Evolutionary conservation across 2,888 invertebrate species (phyloP).

Genomic region (Yponomeuta malinellus): DNA sequence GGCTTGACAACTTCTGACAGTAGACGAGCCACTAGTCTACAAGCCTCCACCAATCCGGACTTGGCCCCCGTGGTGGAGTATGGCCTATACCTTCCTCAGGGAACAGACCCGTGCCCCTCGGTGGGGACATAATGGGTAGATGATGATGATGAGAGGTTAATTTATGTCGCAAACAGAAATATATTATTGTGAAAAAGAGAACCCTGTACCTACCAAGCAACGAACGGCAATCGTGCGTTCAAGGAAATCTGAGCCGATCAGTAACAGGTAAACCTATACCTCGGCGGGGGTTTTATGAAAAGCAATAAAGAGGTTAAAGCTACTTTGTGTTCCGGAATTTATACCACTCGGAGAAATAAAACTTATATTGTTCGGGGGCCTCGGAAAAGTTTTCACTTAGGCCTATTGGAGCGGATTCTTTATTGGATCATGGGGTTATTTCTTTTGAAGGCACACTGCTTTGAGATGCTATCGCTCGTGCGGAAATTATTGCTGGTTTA

Average conservation of each 20-base stretch:
- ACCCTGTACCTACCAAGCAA: neutral
- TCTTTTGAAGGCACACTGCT: constrained; percentile 43
- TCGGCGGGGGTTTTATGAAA: constrained; percentile 66
- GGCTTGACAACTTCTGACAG: too few relatives aligned
- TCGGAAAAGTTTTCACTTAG: constrained; percentile 71
- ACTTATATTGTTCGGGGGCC: constrained; percentile 70
- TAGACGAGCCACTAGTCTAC: too few relatives aligned
- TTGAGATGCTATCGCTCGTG: constrained; percentile 35
- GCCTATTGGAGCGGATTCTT: constrained; percentile 66
- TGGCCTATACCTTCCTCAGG: too few relatives aligned
- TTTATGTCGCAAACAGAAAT: too few relatives aligned
- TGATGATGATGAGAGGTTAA: too few relatives aligned
- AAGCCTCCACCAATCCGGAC: too few relatives aligned
- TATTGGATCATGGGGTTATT: constrained; percentile 68
- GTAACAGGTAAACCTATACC: constrained; percentile 54
- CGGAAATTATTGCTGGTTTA: constrained; percentile 43
- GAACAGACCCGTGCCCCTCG: too few relatives aligned
- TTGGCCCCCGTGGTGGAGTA: too few relatives aligned
- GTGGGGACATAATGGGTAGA: too few relatives aligned
- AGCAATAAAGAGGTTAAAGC: constrained; percentile 72
- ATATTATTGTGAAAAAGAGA: neutral
- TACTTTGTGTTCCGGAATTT: constrained; percentile 74
- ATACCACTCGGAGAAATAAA: constrained; percentile 71
- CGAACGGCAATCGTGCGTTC: constrained; percentile 19
- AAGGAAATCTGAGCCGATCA: constrained; percentile 47